These are phyloP conservation scores for Remorina albescens DNA, from an alignment of 2,797 vertebrate genomes.

Conservation along the genomic window DNA sequence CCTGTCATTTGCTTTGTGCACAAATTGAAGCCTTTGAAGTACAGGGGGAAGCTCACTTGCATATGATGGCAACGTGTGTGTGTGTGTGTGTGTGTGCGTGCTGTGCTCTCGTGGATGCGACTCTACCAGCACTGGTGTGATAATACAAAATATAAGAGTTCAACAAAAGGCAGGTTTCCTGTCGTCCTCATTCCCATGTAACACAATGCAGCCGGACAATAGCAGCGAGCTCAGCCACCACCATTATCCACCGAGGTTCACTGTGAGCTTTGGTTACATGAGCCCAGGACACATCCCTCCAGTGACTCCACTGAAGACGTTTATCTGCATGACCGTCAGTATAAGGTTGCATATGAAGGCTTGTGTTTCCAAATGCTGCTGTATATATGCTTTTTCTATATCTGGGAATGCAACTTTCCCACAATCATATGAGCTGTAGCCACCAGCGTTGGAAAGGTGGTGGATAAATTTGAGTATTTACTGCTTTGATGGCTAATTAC, in stretches of 20 bases:
- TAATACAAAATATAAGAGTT: constrained; percentile 72
- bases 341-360: constrained; percentile 54
- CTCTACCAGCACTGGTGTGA: constrained; percentile 45
- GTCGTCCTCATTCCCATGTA: constrained; percentile 86
- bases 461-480: neutral
- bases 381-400: constrained; percentile 24
- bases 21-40: constrained; percentile 74
- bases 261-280: constrained; percentile 70
- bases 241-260: constrained; percentile 68
- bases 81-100: constrained; percentile 20
- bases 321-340: constrained; percentile 67
- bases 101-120: constrained; percentile 25
- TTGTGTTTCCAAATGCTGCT: constrained; percentile 50
- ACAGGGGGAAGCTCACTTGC: constrained; percentile 29
- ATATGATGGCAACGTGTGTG: constrained; percentile 46
- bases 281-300: constrained; percentile 48
- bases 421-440: neutral
- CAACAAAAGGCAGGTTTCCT: constrained; percentile 78
- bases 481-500: neutral
- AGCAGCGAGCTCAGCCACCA: constrained; percentile 54
- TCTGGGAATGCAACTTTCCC: constrained; percentile 6
- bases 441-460: neutral
- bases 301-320: constrained; percentile 46
- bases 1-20: constrained; percentile 71
- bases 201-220: constrained; percentile 81